A percentile compares a stretch with the other conserved stretches of the same genome.
These are phyloP conservation scores for Macrobrachium nipponense DNA, from an alignment of 1,140 invertebrate species.

Conservation along the genomic window DNA sequence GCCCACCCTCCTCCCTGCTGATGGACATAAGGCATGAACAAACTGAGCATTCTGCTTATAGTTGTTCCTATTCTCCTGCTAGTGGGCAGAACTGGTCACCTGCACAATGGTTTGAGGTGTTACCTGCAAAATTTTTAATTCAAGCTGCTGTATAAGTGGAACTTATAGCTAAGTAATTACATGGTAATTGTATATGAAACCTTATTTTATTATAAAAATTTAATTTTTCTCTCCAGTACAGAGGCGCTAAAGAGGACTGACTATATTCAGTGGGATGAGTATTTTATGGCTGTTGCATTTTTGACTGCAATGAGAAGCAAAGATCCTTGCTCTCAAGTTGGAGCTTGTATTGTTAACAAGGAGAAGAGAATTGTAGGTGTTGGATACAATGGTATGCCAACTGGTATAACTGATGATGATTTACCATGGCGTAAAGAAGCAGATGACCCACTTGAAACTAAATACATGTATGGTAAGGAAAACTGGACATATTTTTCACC, in stretches of 20 bases:
- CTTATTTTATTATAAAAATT: too few species aligned
- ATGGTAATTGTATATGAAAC: too few species aligned
- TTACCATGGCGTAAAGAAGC: slow-evolving; percentile 71
- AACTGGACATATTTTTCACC: too few species aligned
- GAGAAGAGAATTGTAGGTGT: slow-evolving; percentile 74
- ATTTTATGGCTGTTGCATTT: slow-evolving; percentile 75
- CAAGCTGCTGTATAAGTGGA: too few species aligned
- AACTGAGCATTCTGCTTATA: too few species aligned
- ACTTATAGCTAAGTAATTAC: too few species aligned
- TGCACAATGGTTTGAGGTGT: too few species aligned
- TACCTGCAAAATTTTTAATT: too few species aligned
- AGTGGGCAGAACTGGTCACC: too few species aligned
- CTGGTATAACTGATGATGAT: slow-evolving; percentile 72
- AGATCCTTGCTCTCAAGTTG: slow-evolving; percentile 75
- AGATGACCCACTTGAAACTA: slow-evolving; percentile 68
- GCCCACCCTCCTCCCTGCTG: too few species aligned
- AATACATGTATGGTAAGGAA: slow-evolving; percentile 71
- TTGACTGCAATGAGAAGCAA: slow-evolving; percentile 74
- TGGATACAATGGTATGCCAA: slow-evolving; percentile 77
- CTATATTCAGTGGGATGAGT: slow-evolving; percentile 75
- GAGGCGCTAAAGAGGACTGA: slow-evolving; percentile 67
- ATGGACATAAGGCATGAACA: too few species aligned
- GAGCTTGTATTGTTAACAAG: slow-evolving; percentile 73
- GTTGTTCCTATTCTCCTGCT: too few species aligned
- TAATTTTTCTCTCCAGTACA: neutral